Evolutionary conservation across 2,113 vertebrate genomes (phyloP).

Genomic region (Tautogolabrus adspersus): DNA sequence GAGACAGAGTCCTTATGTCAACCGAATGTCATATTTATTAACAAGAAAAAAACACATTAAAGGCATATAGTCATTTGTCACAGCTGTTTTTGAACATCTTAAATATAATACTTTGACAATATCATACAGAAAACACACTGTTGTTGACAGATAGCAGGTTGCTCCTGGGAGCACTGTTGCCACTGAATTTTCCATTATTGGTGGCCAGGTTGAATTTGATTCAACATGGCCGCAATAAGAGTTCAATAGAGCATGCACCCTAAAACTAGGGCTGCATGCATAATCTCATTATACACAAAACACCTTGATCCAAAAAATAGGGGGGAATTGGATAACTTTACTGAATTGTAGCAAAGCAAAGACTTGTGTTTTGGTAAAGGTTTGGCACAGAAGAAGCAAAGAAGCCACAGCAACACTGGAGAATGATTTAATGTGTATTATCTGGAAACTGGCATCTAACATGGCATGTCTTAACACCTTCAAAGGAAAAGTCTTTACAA

Average conservation of each 20-base stretch:
- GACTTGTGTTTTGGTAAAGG: conserved; percentile 32
- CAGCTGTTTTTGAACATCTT: conserved; percentile 66
- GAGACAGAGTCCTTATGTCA: conserved; percentile 56
- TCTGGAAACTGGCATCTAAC: conserved; percentile 16
- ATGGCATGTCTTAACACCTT: conserved; percentile 44
- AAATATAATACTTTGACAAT: conserved; percentile 71
- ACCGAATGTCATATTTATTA: conserved; percentile 83
- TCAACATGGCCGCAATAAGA: conserved; percentile 51
- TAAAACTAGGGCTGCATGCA: conserved; percentile 86
- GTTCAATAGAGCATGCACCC: conserved; percentile 89
- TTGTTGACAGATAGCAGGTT: conserved; percentile 58
- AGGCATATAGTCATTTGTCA: conserved; percentile 75
- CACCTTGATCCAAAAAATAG: conserved; percentile 56
- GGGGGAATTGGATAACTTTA: background rate
- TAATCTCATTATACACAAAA: conserved; percentile 85
- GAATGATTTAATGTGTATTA: conserved; percentile 75
- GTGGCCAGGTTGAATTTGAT: conserved; percentile 41
- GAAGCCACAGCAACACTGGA: conserved; percentile 89
- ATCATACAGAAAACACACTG: conserved; percentile 72
- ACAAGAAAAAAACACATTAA: conserved; percentile 75
- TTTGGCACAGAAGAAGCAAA: conserved; percentile 78
- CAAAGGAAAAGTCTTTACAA: conserved; percentile 56
- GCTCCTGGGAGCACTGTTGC: conserved; percentile 42
- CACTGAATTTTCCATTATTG: conserved; percentile 14
- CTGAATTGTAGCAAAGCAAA: conserved; percentile 30